Evolutionary conservation across 2,113 vertebrate species (phyloP).

Genomic region (Noturus placidus): DNA sequence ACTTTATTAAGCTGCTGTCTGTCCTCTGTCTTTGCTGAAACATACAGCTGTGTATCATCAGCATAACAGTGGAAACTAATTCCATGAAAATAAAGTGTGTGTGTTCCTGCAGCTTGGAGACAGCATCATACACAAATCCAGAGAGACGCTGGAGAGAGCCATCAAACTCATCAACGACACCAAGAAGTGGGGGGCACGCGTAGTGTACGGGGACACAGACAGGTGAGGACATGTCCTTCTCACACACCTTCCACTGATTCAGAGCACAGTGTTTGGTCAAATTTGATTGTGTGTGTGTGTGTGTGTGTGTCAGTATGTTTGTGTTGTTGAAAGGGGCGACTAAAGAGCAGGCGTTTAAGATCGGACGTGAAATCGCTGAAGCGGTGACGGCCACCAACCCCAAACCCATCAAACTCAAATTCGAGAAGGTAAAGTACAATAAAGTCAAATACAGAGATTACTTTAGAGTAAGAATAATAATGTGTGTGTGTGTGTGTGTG

Average conservation of each 20-base stretch:
- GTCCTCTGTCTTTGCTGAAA: too few species aligned
- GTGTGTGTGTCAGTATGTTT: conserved; percentile 81
- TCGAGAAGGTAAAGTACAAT: conserved; percentile 86
- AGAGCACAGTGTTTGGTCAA: not conserved
- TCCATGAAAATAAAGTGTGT: too few species aligned
- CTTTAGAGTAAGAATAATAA: too few species aligned
- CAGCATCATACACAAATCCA: conserved; percentile 97
- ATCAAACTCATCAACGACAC: conserved; percentile 97
- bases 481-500: conserved; percentile 35
- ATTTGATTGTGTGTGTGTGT: not conserved
- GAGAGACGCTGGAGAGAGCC: conserved; percentile 95
- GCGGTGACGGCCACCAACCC: conserved; percentile 96
- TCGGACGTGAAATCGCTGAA: conserved; percentile 95
- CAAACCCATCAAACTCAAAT: conserved; percentile 94
- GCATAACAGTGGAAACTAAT: too few species aligned
- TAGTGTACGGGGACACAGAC: conserved; percentile 97
- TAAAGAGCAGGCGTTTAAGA: conserved; percentile 97
- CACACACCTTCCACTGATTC: not conserved
- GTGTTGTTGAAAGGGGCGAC: conserved; percentile 95
- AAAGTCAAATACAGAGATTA: not conserved
- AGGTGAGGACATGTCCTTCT: conserved; percentile 72
- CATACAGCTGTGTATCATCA: too few species aligned
- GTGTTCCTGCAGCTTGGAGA: conserved; percentile 82
- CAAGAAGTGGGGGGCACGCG: conserved; percentile 93
- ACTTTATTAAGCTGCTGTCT: too few species aligned